Evolutionary conservation across 2,797 vertebrate genomes (phyloP).

Genomic region (Semotilus atromaculatus): DNA sequence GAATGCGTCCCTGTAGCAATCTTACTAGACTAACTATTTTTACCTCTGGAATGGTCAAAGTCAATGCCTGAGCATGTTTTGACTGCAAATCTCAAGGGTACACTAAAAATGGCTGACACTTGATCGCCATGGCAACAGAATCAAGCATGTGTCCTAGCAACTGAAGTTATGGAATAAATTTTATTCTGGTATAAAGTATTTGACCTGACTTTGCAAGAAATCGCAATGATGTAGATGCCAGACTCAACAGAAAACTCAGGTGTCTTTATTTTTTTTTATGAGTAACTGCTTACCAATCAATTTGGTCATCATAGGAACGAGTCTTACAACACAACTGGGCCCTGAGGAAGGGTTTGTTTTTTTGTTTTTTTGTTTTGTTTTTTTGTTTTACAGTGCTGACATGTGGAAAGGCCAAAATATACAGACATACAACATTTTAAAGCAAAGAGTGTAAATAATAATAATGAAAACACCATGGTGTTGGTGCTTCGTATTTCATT

Average conservation of each 20-base stretch:
- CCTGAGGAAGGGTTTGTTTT: background rate
- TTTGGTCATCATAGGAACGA: background rate
- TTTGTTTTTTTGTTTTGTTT: background rate
- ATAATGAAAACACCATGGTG: background rate
- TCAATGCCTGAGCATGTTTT: constrained; percentile 2
- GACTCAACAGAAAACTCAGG: constrained; percentile 16
- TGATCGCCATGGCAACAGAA: constrained; percentile 32
- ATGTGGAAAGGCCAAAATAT: background rate
- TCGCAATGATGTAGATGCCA: constrained; percentile 1
- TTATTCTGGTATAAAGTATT: background rate
- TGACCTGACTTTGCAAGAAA: constrained; percentile 25
- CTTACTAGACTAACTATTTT: background rate
- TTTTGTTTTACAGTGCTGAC: background rate
- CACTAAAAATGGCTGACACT: constrained; percentile 28
- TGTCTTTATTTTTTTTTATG: background rate
- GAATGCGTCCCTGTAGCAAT: background rate
- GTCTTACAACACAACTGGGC: constrained; percentile 13
- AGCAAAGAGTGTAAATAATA: background rate
- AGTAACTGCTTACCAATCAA: constrained; percentile 15
- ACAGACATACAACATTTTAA: constrained; percentile 6
- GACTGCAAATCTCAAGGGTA: constrained; percentile 36
- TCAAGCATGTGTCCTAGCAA: constrained; percentile 47
- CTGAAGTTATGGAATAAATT: constrained; percentile 34
- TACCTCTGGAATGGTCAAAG: background rate
- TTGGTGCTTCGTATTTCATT: background rate